A percentile compares a stretch with the other conserved stretches of the same genome.
phyloP scores from a whole-genome alignment of 2,888 invertebrate species.

The Syritta pipiens region DNA sequence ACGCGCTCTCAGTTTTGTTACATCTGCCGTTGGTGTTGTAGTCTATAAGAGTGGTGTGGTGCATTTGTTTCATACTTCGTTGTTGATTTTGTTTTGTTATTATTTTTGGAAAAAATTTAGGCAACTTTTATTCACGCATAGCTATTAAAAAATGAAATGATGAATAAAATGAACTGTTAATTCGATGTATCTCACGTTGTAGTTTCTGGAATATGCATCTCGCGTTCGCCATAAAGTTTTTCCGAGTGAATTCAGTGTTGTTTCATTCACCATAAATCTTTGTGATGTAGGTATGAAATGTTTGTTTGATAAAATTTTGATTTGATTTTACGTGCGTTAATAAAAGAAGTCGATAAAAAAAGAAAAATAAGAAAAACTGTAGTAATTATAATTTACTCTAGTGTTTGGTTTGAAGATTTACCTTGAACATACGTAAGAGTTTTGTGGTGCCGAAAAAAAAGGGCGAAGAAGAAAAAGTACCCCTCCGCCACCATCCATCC shows the following conservation, averaged over 20 bases:
- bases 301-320: too few relatives aligned
- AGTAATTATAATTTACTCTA: too few relatives aligned
- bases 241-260: slow-evolving; percentile 29
- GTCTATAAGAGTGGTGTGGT: slow-evolving; percentile 31
- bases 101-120: slow-evolving; percentile 41
- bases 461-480: neutral
- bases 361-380: too few relatives aligned
- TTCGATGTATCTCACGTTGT: neutral
- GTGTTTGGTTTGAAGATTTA: too few relatives aligned
- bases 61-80: slow-evolving; percentile 22
- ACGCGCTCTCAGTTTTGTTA: slow-evolving; percentile 45
- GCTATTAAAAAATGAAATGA: slow-evolving; percentile 22
- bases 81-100: slow-evolving; percentile 65
- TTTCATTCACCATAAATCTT: slow-evolving; percentile 24
- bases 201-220: neutral
- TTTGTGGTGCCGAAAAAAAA: too few relatives aligned
- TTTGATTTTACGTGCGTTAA: too few relatives aligned
- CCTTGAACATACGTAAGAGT: too few relatives aligned
- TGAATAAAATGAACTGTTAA: slow-evolving; percentile 18
- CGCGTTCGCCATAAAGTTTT: slow-evolving; percentile 5
- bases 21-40: slow-evolving; percentile 50
- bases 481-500: slow-evolving; percentile 38
- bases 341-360: too few relatives aligned
- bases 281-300: slow-evolving; percentile 7
- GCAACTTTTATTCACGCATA: slow-evolving; percentile 8